Evolutionary conservation across 2,113 vertebrate genomes (phyloP).

Genomic region (Pycnonotus jocosus): DNA sequence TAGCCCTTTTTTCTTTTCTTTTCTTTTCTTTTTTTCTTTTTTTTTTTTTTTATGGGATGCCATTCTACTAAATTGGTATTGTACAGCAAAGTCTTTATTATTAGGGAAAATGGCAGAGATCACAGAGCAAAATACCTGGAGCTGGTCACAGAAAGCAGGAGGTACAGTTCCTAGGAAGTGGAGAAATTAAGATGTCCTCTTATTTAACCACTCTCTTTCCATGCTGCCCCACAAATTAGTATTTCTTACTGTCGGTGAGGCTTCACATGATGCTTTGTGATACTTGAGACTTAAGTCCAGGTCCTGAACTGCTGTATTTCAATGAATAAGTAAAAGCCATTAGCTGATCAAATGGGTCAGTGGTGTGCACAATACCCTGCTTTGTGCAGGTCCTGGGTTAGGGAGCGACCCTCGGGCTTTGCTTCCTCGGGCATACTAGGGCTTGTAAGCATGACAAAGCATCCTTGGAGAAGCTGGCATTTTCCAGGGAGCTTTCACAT

Average conservation of each 20-base stretch:
- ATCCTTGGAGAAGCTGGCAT: neutral
- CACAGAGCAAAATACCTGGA: neutral
- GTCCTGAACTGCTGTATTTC: neutral
- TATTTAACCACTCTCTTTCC: neutral
- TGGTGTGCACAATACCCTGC: neutral
- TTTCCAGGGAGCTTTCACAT: neutral
- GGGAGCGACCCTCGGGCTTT: neutral
- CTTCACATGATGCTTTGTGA: neutral
- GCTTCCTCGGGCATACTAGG: neutral
- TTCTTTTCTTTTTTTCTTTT: too few species aligned
- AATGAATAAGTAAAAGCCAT: neutral
- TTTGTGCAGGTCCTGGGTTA: neutral
- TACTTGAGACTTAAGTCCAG: neutral
- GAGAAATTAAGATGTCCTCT: neutral
- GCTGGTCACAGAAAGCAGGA: neutral
- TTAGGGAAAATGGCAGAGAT: neutral
- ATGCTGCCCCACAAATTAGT: neutral
- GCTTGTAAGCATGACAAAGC: slow-evolving; percentile 20
- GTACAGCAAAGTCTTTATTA: neutral
- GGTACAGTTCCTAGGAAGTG: neutral
- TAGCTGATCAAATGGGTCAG: neutral
- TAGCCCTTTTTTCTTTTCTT: neutral
- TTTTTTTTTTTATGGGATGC: accelerated
- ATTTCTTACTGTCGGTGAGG: neutral
- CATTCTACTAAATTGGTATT: neutral